Percentiles rank a stretch among this genome's conserved stretches.
phyloP scores from a whole-genome alignment of 2,797 vertebrate species.

The Hydrocynus forskahlii region DNA sequence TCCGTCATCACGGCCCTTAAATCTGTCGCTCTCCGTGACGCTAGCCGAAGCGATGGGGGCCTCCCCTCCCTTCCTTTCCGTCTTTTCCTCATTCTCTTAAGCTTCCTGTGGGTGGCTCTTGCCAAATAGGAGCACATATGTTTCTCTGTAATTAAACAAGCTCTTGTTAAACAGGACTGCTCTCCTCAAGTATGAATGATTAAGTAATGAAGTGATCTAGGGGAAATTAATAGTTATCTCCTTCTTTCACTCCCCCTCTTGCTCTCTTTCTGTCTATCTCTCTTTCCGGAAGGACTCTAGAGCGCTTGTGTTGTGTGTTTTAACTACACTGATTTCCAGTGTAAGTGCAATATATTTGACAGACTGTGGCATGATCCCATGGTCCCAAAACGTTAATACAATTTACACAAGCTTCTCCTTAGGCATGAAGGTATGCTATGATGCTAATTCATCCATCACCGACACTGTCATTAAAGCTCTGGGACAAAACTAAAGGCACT shows the following conservation, averaged over 20 bases:
- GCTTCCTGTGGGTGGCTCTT: constrained; percentile 57
- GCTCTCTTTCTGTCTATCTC: constrained; percentile 35
- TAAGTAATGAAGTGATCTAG: constrained; percentile 63
- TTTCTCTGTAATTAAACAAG: constrained; percentile 65
- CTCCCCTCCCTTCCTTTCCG: constrained; percentile 19
- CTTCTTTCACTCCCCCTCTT: constrained; percentile 54
- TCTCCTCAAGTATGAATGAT: constrained; percentile 65
- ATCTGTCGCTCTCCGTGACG: constrained; percentile 60
- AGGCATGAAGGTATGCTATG: no score
- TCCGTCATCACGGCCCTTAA: constrained; percentile 68
- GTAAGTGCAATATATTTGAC: not conserved
- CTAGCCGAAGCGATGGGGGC: constrained; percentile 46
- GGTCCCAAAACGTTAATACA: no score
- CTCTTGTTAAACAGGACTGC: constrained; percentile 62
- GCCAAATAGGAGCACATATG: constrained; percentile 61
- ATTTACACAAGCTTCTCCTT: no score
- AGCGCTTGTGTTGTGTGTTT: constrained; percentile 24
- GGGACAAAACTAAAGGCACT: not conserved
- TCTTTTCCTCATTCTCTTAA: constrained; percentile 14
- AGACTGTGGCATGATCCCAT: not conserved
- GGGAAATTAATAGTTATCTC: constrained; percentile 62
- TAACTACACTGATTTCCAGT: not conserved
- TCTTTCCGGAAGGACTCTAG: constrained; percentile 35
- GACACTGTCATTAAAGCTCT: not conserved
- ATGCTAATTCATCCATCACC: no score